Evolutionary conservation across 2,113 vertebrate genomes (phyloP), one percentile per base, ranked within the genome.

Genomic region (Anseranas semipalmata): DNA sequence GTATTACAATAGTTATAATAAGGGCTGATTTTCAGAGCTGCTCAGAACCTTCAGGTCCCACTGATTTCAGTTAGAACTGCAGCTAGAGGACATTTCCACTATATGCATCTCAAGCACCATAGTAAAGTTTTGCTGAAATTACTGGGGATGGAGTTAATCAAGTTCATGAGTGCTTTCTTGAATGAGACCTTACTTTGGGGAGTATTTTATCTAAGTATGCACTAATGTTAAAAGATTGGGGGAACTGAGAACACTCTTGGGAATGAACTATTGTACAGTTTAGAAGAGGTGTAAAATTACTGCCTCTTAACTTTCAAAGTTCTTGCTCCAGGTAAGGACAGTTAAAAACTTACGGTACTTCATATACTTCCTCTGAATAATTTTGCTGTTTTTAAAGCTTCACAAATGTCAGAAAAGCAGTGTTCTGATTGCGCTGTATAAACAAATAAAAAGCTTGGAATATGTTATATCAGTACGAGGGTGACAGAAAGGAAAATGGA

Each of bases 391-490:
- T 68, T 84, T 87, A 84, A 83, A 66, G 53, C 18, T 77, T 91
- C 15, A 8, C 33, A 85, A 45, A 58, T 50, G 35, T 83, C 37
- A 41, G 72, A 88, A 87, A 63, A 85, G 65, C 70, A 94, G 87
- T 11, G 76, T 97, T 85, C 78, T 95, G 77, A 12, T 87, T 83
- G 4, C 60, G 24, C 73, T 79, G 37, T 27, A 6, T 55, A 89
- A 94, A 67, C 48, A 82, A 96, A 89, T 88, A 76, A 41, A 48
- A 90, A 96, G 45, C 45, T 78, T 86, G 65, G 19, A 27, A 13
- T 60, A 56, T 37, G 81, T 55, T 55, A 66, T 59, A 65, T 93
- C 73, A 33, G 14, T 71, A 43, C 12, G 53, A 76, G 41, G 45
- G 60, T 21, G 59, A 82, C 27, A 59, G 62, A 67, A 62, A 92